Base-by-base conservation (phyloP, 1,140 invertebrate species). In the Sarcophaga bullata region DNA sequence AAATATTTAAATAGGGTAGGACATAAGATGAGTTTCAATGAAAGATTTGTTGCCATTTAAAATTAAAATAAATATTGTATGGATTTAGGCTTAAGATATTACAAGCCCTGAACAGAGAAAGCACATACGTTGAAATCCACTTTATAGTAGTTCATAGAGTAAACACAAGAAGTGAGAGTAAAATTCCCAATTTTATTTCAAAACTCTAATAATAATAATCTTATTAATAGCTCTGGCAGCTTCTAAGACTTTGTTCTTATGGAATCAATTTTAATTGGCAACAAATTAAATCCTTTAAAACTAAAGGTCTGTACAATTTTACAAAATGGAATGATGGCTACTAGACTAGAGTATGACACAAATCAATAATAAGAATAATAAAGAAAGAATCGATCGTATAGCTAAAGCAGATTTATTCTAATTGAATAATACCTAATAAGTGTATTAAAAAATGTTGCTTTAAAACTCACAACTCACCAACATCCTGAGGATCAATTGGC, bases 391-490 rank as follows among this genome's bases (percentile, higher is more conserved):
- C n/a, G 15, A 19, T 68, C 62, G 19, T 58, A 58, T 68, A 19
- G 6, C 62, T 68, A 68, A 19, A 68, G 19, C n/a, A 8, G 19
- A 68, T 6, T 15, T 58, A 58, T 58, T 15, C 52, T 15, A 58
- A 58, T 13, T 11, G n/a, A 15, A 68, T 25, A 68, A 19, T 7
- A 19, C 17, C 5, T 19, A 25, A 11, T 6, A 15, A 15, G 13
- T 58, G 5, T 13, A 13, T 8, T 58, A 58, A 58, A 68, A 68
- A 8, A 17, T 68, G 19, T 13, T 58, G 52, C 52, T 15, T 19
- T 68, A 15, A n/a, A n/a, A n/a, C n/a, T n/a, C n/a, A n/a, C n/a
- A 48, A 89, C 88, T 89, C 84, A 89, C 88, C 88, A 84, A 89
- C 88, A 86, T 89, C 88, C 84, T 87, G 87, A 37, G 89, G 88